These are phyloP conservation scores for Callosobruchus maculatus DNA, from an alignment of 2,888 invertebrate genomes.

Conservation along the genomic window DNA sequence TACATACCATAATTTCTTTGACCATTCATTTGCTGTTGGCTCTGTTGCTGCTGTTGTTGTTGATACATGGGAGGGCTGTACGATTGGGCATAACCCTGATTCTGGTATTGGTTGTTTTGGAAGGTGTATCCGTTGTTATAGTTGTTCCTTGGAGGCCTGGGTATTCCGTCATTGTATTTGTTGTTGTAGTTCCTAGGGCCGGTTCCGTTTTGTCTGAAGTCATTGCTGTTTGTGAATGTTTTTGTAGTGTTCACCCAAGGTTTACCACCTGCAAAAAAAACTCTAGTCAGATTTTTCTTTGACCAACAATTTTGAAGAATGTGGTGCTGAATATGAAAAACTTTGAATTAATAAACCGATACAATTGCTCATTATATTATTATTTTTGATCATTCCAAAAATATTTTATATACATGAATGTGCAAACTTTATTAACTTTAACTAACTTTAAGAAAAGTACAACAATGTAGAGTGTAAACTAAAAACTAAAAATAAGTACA, in stretches of 20 bases:
- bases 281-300: slow-evolving; percentile 39
- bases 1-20: slow-evolving; percentile 32
- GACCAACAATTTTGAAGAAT: no score
- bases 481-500: no score
- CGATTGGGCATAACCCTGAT: slow-evolving; percentile 39
- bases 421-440: no score
- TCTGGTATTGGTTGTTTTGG: slow-evolving; percentile 52
- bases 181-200: slow-evolving; percentile 42
- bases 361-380: no score
- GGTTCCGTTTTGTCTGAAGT: slow-evolving; percentile 26
- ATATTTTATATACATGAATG: no score
- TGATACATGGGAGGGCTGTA: slow-evolving; percentile 32
- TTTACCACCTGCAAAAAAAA: slow-evolving; percentile 4
- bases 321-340: no score
- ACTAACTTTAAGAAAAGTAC: no score
- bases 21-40: slow-evolving; percentile 15
- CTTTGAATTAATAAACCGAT: no score
- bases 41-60: slow-evolving; percentile 2
- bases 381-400: no score
- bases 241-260: slow-evolving; percentile 17
- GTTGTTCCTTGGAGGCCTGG: slow-evolving; percentile 56
- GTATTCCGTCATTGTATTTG: slow-evolving; percentile 53
- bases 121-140: slow-evolving; percentile 55
- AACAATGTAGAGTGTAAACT: no score
- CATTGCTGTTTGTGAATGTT: slow-evolving; percentile 23